A percentile compares a stretch with the other conserved stretches of the same genome.
Conservation (phyloP, 2,797 vertebrate species). For the Peromyscus melanophrys region DNA sequence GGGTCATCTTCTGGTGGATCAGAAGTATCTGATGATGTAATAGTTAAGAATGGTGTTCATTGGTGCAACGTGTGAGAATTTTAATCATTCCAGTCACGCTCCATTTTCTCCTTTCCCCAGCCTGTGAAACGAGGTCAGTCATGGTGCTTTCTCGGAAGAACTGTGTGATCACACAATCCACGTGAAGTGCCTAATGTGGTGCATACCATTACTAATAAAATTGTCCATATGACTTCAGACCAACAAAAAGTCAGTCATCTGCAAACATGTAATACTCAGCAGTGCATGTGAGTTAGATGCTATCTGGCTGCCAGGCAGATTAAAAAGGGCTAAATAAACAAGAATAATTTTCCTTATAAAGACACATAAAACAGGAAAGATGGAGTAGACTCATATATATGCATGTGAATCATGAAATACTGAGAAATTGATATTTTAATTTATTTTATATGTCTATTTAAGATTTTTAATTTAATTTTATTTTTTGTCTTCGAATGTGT, state of each 20-base stretch:
- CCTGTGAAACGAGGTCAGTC: background rate
- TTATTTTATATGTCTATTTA: background rate
- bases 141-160: background rate
- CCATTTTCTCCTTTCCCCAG: background rate
- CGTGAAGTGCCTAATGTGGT: background rate
- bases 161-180: background rate
- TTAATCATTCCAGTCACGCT: background rate
- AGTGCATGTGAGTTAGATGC: background rate
- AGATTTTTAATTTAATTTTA: background rate
- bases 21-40: background rate
- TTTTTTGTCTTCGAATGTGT: background rate
- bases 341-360: background rate
- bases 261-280: background rate
- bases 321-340: background rate
- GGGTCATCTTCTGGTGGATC: background rate
- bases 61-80: background rate
- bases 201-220: background rate
- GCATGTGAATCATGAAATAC: background rate
- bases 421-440: background rate
- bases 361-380: background rate
- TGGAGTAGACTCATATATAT: too few relatives aligned
- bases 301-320: background rate
- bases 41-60: background rate
- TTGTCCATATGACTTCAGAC: background rate
- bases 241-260: background rate